Base-by-base conservation (phyloP, 2,888 invertebrate species). In the Steinernema scapterisci region DNA sequence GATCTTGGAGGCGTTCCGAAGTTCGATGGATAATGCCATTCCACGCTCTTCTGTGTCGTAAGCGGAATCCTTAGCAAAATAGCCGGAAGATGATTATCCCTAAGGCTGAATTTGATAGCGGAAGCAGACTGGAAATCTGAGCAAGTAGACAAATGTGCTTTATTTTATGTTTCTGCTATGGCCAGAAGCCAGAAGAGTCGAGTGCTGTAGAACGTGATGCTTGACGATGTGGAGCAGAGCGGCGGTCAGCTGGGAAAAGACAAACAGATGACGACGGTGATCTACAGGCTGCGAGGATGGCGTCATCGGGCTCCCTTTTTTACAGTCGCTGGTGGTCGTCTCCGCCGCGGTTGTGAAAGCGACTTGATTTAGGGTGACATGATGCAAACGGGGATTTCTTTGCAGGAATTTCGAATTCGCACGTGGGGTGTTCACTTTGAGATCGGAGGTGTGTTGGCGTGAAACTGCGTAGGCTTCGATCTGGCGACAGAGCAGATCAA, bases 211-310 rank as follows among this genome's bases (percentile, higher is more conserved):
- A n/a, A n/a, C n/a, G 25, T 23, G 54, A 25, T 63, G 63, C 63
- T 48, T 16, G 19, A 16, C 48, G 16, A 7, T 31, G 31, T n/a
- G 13, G 63, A 63, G 31, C 63, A 63, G 13, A 31, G 7, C 5
- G 63, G 27, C 63, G 31, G 31, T 63, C 31, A 63, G 63, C 48
- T 48, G 54, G 13, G 19, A 27, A 31, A 63, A 63, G 27, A 63
- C 31, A 63, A 63, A 63, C 63, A 63, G 63, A 31, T 63, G 31
- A 63, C 25, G 23, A 27, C 27, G 11, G 31, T 27, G 27, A 27
- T 27, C 16, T 38, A 63, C 63, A 31, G 63, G 63, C 27, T 31
- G 63, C 9, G 63, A n/a, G 31, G 16, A 31, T 63, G 31, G 13
- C 63, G 63, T 63, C 63, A 63, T 38, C 54, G 54, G 11, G 7